Percentiles rank a stretch among this genome's conserved stretches.
Conservation (phyloP, 35 echinoderm and acorn worm genomes). For the Apostichopus japonicus region DNA sequence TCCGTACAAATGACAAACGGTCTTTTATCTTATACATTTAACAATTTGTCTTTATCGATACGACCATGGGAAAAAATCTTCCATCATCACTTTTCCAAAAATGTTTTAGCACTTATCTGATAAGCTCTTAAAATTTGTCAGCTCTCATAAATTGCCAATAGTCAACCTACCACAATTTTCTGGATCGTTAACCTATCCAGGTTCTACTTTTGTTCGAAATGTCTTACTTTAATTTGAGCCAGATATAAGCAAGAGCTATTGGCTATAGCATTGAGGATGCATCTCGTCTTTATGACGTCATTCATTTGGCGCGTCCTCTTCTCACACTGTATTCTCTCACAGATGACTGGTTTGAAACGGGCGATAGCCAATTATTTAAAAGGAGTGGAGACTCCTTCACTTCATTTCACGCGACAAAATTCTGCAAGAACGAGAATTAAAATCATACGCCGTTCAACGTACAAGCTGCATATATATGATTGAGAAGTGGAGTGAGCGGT, state of each 20-base stretch:
- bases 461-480: not conserved
- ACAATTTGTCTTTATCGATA: not conserved
- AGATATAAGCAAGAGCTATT: slow-evolving; percentile 35
- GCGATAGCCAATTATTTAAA: slow-evolving; percentile 66
- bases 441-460: slow-evolving; percentile 48
- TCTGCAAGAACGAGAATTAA: slow-evolving; percentile 51
- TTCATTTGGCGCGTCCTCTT: slow-evolving; percentile 3
- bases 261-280: slow-evolving; percentile 24
- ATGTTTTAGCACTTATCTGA: slow-evolving; percentile 19
- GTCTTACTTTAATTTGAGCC: slow-evolving; percentile 30
- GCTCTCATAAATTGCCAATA: slow-evolving; percentile 39
- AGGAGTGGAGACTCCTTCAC: slow-evolving; percentile 52
- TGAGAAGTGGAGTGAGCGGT: not conserved
- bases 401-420: slow-evolving; percentile 62
- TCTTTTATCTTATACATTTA: too few relatives aligned
- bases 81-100: slow-evolving; percentile 12
- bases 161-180: slow-evolving; percentile 30
- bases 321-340: slow-evolving; percentile 27
- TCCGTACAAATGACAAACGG: too few relatives aligned
- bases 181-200: slow-evolving; percentile 34
- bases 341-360: slow-evolving; percentile 58
- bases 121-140: slow-evolving; percentile 38
- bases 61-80: not conserved
- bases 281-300: slow-evolving; percentile 51
- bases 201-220: slow-evolving; percentile 19